A percentile compares a stretch with the other conserved stretches of the same genome.
phyloP scores from a whole-genome alignment of 1,140 invertebrate genomes.

The Drosophila ercepeae region DNA sequence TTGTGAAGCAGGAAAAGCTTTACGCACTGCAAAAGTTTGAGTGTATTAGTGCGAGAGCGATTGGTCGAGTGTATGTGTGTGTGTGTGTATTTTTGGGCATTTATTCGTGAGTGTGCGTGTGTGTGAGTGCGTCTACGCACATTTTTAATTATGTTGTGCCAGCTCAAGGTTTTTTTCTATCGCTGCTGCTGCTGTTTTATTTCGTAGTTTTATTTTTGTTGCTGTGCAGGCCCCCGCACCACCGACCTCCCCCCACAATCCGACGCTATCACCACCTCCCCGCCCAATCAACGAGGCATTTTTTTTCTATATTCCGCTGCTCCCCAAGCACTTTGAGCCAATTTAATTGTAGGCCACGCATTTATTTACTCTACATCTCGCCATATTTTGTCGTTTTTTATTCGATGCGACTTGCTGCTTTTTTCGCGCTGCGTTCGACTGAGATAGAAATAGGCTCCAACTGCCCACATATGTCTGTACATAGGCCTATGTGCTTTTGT shows the following conservation, averaged over 20 bases:
- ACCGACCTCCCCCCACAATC: background rate
- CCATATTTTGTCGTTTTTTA: background rate
- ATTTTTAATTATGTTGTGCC: conserved; percentile 81
- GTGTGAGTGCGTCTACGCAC: conserved; percentile 65
- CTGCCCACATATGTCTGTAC: conserved; percentile 16
- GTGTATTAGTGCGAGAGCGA: background rate
- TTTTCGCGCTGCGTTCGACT: conserved; percentile 26
- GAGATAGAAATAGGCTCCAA: conserved; percentile 2
- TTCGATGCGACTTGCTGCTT: conserved; percentile 58
- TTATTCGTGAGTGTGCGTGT: conserved; percentile 6
- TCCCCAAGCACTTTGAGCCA: conserved; percentile 68
- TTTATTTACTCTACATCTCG: background rate
- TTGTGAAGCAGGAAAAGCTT: conserved; percentile 74
- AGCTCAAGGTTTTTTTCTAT: conserved; percentile 78
- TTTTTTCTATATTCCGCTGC: background rate
- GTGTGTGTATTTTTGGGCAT: conserved; percentile 6
- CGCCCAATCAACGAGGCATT: too few species aligned
- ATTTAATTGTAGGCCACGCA: conserved; percentile 77
- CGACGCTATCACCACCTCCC: background rate
- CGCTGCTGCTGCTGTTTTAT: conserved; percentile 46
- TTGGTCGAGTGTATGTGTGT: background rate
- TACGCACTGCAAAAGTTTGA: conserved; percentile 59
- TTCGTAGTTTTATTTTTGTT: conserved; percentile 59
- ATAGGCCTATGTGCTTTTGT: conserved; percentile 39
- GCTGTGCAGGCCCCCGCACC: conserved; percentile 62